phyloP scores from a whole-genome alignment of 2,113 vertebrate genomes.

The Triplophysa dalaica region DNA sequence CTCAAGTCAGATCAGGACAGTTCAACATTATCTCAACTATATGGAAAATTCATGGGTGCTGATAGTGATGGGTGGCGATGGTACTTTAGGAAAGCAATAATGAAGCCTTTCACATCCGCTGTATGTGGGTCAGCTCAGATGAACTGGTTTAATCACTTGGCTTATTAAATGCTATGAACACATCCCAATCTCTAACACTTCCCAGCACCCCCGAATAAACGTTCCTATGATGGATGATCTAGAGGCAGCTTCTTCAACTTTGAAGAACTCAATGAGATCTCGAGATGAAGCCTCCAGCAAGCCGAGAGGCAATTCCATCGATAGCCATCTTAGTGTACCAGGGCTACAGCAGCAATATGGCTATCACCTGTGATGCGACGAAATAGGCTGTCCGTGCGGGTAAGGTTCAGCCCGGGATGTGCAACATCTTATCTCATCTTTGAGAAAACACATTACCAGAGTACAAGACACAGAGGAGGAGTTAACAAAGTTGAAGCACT shows the following conservation, averaged over 20 bases:
- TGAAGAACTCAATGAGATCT: slow-evolving; percentile 35
- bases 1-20: neutral
- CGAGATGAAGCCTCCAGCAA: slow-evolving; percentile 4
- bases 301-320: slow-evolving; percentile 45
- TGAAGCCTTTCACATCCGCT: slow-evolving; percentile 8
- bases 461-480: neutral
- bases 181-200: neutral
- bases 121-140: slow-evolving; percentile 7
- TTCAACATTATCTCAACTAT: slow-evolving; percentile 24
- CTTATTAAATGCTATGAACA: slow-evolving; percentile 21
- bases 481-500: neutral
- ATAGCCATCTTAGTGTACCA: slow-evolving; percentile 42
- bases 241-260: neutral
- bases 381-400: slow-evolving; percentile 19
- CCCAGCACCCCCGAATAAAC: neutral
- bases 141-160: slow-evolving; percentile 14
- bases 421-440: slow-evolving; percentile 18
- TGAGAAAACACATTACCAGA: slow-evolving; percentile 26
- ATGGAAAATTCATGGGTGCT: slow-evolving; percentile 39
- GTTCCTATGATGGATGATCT: slow-evolving; percentile 36
- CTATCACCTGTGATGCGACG: slow-evolving; percentile 39
- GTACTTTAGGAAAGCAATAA: neutral
- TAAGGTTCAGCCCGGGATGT: slow-evolving; percentile 17
- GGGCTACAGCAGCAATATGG: slow-evolving; percentile 24
- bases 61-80: slow-evolving; percentile 39